Conservation (phyloP, 2,797 vertebrate species). For the Lithobates pipiens region DNA sequence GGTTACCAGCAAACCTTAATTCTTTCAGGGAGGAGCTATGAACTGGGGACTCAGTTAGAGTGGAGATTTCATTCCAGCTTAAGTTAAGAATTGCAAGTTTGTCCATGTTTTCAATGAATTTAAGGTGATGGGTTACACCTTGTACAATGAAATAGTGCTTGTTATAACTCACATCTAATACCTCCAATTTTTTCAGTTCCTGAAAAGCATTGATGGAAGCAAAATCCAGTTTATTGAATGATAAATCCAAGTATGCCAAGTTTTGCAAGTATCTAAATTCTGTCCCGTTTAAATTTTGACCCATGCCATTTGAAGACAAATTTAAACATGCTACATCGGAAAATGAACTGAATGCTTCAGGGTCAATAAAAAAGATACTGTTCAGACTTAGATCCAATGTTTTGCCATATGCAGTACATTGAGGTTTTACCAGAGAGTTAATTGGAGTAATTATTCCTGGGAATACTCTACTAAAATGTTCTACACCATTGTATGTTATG, state of each 20-base stretch:
- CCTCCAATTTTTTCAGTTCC: slow-evolving; percentile 74
- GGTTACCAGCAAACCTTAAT: slow-evolving; percentile 77
- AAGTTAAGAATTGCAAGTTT: slow-evolving; percentile 80
- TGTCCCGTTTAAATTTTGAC: slow-evolving; percentile 76
- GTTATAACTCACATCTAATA: slow-evolving; percentile 82
- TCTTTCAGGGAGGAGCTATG: slow-evolving; percentile 77
- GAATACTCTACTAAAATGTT: slow-evolving; percentile 57
- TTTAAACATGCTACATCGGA: slow-evolving; percentile 82
- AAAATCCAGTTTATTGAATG: slow-evolving; percentile 80
- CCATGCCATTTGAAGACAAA: slow-evolving; percentile 82
- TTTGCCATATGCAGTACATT: slow-evolving; percentile 77
- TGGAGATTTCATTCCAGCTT: slow-evolving; percentile 79
- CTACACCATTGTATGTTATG: slow-evolving; percentile 10
- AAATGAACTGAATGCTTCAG: slow-evolving; percentile 75
- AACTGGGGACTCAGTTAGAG: slow-evolving; percentile 75
- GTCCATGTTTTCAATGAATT: slow-evolving; percentile 78
- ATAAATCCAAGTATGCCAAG: slow-evolving; percentile 83
- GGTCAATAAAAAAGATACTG: slow-evolving; percentile 81
- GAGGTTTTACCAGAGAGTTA: slow-evolving; percentile 70
- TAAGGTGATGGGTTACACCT: slow-evolving; percentile 76
- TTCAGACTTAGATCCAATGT: slow-evolving; percentile 82
- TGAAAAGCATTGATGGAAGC: slow-evolving; percentile 77
- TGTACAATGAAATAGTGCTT: slow-evolving; percentile 78
- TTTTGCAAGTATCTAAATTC: slow-evolving; percentile 76
- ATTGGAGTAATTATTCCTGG: slow-evolving; percentile 62